These are phyloP conservation scores for Tetragonula carbonaria DNA, from an alignment of 2,888 invertebrate species.

Conservation along the genomic window DNA sequence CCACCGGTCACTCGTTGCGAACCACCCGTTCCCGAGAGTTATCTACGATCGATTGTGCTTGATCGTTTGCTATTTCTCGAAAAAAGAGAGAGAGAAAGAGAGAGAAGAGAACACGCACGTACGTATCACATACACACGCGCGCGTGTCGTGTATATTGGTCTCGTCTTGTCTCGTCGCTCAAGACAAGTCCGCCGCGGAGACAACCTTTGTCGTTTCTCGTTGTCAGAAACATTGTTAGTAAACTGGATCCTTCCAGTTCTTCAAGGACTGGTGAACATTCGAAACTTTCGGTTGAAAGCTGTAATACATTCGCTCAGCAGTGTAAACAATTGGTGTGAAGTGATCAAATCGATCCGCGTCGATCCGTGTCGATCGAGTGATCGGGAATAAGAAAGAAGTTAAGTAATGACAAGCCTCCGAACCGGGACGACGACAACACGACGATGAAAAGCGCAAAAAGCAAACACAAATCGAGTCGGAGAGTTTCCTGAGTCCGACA, in stretches of 20 bases:
- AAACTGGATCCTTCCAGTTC: background rate
- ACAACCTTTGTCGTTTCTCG: background rate
- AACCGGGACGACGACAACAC: constrained; percentile 19
- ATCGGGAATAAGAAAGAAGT: background rate
- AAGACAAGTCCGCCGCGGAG: too few relatives aligned
- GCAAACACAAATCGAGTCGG: constrained; percentile 72
- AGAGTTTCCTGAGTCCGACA: constrained; percentile 47
- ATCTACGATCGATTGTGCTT: background rate
- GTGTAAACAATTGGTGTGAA: constrained; percentile 54
- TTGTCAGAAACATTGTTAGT: background rate
- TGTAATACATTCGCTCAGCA: constrained; percentile 10
- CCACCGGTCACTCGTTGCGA: background rate
- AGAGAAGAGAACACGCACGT: too few relatives aligned
- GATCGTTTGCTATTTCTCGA: background rate
- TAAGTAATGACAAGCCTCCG: constrained; percentile 21
- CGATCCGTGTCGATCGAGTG: background rate
- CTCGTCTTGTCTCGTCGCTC: too few relatives aligned
- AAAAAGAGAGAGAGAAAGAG: too few relatives aligned
- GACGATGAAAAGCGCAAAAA: constrained; percentile 72
- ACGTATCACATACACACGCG: too few relatives aligned
- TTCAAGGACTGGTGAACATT: background rate
- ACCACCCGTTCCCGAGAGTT: background rate
- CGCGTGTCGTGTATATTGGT: too few relatives aligned
- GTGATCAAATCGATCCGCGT: constrained; percentile 27
- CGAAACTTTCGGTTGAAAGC: background rate